Conservation (phyloP, 2,113 vertebrate genomes). For the Festucalex cinctus region DNA sequence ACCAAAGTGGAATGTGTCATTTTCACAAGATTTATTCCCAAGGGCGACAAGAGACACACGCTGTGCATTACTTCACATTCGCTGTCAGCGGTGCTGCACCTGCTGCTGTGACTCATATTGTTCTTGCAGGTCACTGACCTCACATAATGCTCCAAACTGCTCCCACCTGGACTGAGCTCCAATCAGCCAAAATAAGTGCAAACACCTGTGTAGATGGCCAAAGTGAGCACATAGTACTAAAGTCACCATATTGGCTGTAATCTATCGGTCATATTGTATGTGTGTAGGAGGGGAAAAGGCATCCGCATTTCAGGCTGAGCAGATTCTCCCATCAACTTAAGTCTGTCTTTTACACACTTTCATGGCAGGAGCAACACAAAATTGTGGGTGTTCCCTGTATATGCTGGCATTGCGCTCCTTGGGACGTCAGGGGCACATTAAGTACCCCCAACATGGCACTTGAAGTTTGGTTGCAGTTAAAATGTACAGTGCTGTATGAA, state of each 20-base stretch:
- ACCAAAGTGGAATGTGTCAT: neutral
- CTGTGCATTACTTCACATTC: slow-evolving; percentile 15
- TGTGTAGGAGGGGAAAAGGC: too few species aligned
- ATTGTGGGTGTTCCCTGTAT: too few species aligned
- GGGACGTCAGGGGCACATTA: too few species aligned
- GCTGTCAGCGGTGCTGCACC: neutral
- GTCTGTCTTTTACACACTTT: too few species aligned
- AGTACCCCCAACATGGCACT: too few species aligned
- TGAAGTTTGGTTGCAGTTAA: too few species aligned
- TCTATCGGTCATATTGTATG: neutral
- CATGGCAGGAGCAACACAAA: too few species aligned
- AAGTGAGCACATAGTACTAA: neutral
- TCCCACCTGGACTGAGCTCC: neutral
- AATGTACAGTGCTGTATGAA: too few species aligned
- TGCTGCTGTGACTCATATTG: neutral
- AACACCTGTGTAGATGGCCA: neutral
- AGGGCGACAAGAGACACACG: neutral
- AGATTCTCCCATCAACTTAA: too few species aligned
- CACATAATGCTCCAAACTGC: neutral
- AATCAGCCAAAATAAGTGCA: slow-evolving; percentile 8
- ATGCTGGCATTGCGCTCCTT: too few species aligned
- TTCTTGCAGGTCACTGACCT: slow-evolving; percentile 1
- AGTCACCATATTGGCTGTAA: neutral
- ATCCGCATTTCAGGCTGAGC: too few species aligned
- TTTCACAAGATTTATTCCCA: neutral